These are phyloP conservation scores for Tokudaia muenninki DNA, from an alignment of 2,797 vertebrate species.

Conservation along the genomic window DNA sequence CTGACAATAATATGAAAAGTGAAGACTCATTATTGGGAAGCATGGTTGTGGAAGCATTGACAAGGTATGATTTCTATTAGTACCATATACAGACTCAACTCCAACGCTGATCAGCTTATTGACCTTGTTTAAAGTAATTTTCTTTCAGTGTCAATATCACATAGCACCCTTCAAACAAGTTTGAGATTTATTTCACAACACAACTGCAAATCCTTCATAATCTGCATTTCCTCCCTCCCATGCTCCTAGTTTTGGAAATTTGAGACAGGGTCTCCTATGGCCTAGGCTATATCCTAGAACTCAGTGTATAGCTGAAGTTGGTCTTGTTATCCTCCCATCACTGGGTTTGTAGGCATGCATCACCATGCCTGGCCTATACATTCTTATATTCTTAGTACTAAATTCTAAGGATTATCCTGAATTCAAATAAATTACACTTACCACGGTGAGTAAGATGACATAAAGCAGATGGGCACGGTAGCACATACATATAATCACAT, in stretches of 20 bases:
- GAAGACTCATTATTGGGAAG: constrained; percentile 42
- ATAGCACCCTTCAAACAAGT: constrained; percentile 52
- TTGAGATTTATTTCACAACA: constrained; percentile 49
- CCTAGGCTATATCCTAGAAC: background rate
- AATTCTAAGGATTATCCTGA: constrained; percentile 51
- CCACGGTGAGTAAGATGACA: constrained; percentile 24
- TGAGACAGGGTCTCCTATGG: background rate
- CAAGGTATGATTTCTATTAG: constrained; percentile 26
- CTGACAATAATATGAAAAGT: constrained; percentile 48
- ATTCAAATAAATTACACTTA: constrained; percentile 46
- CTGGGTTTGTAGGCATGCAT: background rate
- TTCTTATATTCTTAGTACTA: background rate
- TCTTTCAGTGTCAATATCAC: constrained; percentile 1
- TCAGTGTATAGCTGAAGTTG: background rate
- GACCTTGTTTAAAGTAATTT: constrained; percentile 48
- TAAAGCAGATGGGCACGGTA: background rate
- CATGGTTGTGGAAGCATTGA: background rate
- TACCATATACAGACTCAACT: constrained; percentile 41
- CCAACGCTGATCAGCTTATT: constrained; percentile 12
- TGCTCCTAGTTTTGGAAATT: background rate
- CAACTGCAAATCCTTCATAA: constrained; percentile 55
- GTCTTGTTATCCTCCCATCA: background rate
- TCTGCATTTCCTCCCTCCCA: background rate
- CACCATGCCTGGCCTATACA: background rate
- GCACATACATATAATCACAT: background rate